phyloP scores from a whole-genome alignment of 2,797 vertebrate genomes.

The Hemitrygon akajei region DNA sequence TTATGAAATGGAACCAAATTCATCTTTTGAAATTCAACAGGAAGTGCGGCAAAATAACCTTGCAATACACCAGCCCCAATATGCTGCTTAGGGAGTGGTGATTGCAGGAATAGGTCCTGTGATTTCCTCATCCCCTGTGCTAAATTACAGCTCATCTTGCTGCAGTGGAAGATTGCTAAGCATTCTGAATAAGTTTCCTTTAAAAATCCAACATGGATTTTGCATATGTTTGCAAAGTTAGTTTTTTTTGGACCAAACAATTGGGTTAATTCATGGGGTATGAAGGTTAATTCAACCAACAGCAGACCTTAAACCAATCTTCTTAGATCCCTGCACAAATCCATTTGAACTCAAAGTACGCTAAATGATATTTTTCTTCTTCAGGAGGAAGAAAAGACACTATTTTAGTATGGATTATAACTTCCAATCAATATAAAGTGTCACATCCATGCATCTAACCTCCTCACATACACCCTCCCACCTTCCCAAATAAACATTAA shows the following conservation, averaged over 20 bases:
- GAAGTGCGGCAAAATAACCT: not conserved
- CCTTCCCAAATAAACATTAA: not conserved
- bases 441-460: not conserved
- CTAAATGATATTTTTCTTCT: not conserved
- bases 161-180: not conserved
- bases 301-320: not conserved
- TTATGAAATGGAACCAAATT: not conserved
- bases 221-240: not conserved
- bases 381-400: not conserved
- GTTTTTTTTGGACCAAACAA: not conserved
- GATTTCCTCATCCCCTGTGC: not conserved
- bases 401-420: not conserved
- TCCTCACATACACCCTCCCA: not conserved
- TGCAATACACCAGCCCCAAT: not conserved
- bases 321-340: not conserved
- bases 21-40: constrained; percentile 2
- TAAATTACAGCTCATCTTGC: not conserved
- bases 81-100: not conserved
- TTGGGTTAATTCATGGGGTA: not conserved
- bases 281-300: not conserved
- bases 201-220: not conserved
- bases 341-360: not conserved
- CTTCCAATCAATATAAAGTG: not conserved
- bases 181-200: not conserved
- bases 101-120: not conserved